Evolutionary conservation across 1,140 invertebrate species (phyloP).

Genomic region (Bicyclus anynana): DNA sequence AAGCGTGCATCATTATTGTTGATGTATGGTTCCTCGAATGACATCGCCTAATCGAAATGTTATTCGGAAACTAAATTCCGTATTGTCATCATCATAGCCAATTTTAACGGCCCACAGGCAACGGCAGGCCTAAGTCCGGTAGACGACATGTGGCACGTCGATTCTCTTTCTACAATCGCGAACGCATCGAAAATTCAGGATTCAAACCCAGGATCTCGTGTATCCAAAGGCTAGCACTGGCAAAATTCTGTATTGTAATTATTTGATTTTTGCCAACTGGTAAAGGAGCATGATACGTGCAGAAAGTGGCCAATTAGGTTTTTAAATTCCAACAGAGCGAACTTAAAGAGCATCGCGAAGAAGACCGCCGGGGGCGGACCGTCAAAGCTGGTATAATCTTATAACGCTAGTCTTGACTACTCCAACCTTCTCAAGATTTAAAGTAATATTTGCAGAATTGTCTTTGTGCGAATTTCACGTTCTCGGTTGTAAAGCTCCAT

Average conservation of each 20-base stretch:
- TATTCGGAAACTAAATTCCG: too few relatives aligned
- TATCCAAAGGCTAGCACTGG: too few relatives aligned
- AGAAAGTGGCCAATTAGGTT: slow-evolving; percentile 45
- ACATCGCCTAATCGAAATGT: not conserved
- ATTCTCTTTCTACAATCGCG: too few relatives aligned
- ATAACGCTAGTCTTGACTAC: slow-evolving; percentile 57
- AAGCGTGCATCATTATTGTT: not conserved
- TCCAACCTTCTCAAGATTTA: slow-evolving; percentile 36
- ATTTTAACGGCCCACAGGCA: too few relatives aligned
- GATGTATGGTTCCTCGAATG: not conserved
- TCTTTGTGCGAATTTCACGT: not conserved
- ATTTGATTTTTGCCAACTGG: not conserved
- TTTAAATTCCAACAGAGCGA: slow-evolving; percentile 48
- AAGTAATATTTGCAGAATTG: slow-evolving; percentile 4
- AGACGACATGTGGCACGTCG: too few relatives aligned
- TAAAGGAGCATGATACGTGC: slow-evolving; percentile 8
- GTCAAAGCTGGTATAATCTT: slow-evolving; percentile 50
- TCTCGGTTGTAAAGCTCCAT: not conserved
- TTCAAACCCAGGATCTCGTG: too few relatives aligned
- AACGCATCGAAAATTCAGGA: too few relatives aligned
- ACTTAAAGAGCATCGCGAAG: slow-evolving; percentile 63
- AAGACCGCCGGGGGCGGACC: slow-evolving; percentile 61
- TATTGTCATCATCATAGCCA: too few relatives aligned
- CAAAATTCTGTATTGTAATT: not conserved
- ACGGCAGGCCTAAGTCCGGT: too few relatives aligned